A percentile compares a stretch with the other conserved stretches of the same genome.
Conservation (phyloP, 2,888 invertebrate species). For the Hypomecis punctinalis region DNA sequence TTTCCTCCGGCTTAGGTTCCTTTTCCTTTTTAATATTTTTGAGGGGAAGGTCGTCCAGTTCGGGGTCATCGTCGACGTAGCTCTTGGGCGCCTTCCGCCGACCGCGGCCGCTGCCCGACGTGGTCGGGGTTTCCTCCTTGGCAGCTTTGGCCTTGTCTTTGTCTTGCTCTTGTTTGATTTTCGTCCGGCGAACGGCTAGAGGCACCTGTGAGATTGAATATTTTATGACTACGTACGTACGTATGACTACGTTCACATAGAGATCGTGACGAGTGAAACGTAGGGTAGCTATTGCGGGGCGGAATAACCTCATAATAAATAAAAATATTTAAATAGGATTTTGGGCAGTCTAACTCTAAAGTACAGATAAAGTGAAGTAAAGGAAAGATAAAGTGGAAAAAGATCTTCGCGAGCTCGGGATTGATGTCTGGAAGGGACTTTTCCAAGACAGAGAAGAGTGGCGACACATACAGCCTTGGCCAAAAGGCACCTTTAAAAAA, state of each 20-base stretch:
- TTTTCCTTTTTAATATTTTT: conserved; percentile 75
- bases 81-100: conserved; percentile 67
- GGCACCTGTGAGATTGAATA: conserved; percentile 58
- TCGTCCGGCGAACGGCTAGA: conserved; percentile 70
- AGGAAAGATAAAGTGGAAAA: too few relatives aligned
- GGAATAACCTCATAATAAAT: too few relatives aligned
- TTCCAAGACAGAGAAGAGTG: too few relatives aligned
- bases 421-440: too few relatives aligned
- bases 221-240: too few relatives aligned
- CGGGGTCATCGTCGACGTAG: conserved; percentile 71
- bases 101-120: conserved; percentile 34
- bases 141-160: conserved; percentile 53
- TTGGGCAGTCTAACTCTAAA: too few relatives aligned
- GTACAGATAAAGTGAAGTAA: too few relatives aligned
- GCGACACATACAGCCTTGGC: too few relatives aligned
- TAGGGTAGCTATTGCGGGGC: neutral
- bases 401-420: too few relatives aligned
- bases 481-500: too few relatives aligned
- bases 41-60: conserved; percentile 72
- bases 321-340: too few relatives aligned
- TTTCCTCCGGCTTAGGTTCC: conserved; percentile 66
- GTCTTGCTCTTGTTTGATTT: conserved; percentile 73
- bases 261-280: neutral
- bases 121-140: conserved; percentile 41
- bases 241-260: too few relatives aligned